Percentiles rank a stretch among this genome's conserved stretches.
Conservation (phyloP, 1,140 invertebrate species). For the Pomacea maculata region DNA sequence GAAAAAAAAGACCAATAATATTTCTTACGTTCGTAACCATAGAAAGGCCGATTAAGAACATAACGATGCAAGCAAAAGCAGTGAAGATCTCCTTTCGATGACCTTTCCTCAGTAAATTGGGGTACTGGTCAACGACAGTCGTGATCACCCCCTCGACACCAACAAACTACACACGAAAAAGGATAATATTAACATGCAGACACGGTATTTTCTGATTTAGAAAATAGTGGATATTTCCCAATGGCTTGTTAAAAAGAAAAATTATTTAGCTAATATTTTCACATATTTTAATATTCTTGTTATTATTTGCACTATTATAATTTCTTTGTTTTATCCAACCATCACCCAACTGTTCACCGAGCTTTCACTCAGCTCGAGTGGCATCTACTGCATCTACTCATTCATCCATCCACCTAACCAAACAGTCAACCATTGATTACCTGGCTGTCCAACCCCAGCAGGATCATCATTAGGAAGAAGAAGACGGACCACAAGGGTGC, state of each 20-base stretch:
- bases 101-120: slow-evolving; percentile 66
- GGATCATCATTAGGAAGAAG: slow-evolving; percentile 77
- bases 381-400: neutral
- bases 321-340: too few relatives aligned
- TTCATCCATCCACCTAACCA: neutral
- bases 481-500: slow-evolving; percentile 85
- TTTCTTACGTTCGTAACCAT: slow-evolving; percentile 76
- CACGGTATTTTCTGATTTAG: too few relatives aligned
- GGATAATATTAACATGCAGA: too few relatives aligned
- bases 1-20: slow-evolving; percentile 21
- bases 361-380: neutral
- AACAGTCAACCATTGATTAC: slow-evolving; percentile 31
- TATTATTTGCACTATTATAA: too few relatives aligned
- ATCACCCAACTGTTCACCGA: neutral
- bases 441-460: slow-evolving; percentile 65
- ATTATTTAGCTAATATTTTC: too few relatives aligned
- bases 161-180: slow-evolving; percentile 72
- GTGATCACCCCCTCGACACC: slow-evolving; percentile 84
- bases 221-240: too few relatives aligned
- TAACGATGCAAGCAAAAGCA: slow-evolving; percentile 70
- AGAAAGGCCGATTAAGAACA: slow-evolving; percentile 74
- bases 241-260: too few relatives aligned
- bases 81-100: slow-evolving; percentile 72
- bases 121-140: slow-evolving; percentile 78
- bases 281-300: too few relatives aligned